Percentiles rank a stretch among this genome's conserved stretches.
Evolutionary conservation across 2,113 vertebrate genomes (phyloP).

Genomic region (Rhinoptilus africanus): DNA sequence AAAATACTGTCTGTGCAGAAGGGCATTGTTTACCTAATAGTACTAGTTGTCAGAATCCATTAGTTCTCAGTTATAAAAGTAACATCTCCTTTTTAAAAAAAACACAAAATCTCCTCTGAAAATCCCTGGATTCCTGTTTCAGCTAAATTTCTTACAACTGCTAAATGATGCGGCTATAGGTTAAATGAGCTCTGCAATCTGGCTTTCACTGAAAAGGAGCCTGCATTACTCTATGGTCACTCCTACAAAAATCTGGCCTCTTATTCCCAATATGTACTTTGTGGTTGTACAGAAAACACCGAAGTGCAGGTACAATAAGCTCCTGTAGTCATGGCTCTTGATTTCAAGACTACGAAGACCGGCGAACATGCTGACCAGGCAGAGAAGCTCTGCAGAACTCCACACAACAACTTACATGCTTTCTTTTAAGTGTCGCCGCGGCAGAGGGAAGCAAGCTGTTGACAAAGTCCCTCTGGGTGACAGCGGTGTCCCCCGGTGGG

Average conservation of each 20-base stretch:
- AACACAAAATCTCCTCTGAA: neutral
- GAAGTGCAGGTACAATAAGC: accelerated
- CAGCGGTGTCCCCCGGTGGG: neutral
- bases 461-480: neutral
- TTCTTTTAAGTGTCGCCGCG: neutral
- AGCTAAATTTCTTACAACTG: neutral
- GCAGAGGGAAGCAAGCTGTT: neutral
- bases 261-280: accelerated
- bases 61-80: neutral
- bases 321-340: accelerated
- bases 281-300: accelerated
- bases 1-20: neutral
- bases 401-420: neutral
- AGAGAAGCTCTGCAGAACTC: neutral
- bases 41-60: neutral
- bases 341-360: accelerated
- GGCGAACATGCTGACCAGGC: accelerated
- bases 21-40: neutral
- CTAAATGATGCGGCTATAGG: neutral
- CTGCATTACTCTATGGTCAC: accelerated
- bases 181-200: accelerated
- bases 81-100: neutral
- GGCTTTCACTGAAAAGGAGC: neutral
- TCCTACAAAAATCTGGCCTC: neutral
- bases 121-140: neutral